Evolutionary conservation across 2,797 vertebrate species (phyloP).

Genomic region (Tenualosa ilisha): DNA sequence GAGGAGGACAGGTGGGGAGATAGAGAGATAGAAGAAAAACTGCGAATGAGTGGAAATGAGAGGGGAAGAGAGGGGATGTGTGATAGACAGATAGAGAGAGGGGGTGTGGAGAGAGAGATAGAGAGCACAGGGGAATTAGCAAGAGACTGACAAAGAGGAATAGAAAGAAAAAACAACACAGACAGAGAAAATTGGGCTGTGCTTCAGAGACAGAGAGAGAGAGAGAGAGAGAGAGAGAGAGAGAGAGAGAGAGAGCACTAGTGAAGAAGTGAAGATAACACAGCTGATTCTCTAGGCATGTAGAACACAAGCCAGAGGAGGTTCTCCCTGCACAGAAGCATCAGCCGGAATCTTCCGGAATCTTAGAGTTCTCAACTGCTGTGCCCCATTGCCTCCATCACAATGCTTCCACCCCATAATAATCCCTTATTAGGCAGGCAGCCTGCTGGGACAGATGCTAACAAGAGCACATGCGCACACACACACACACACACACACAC

Average conservation of each 20-base stretch:
- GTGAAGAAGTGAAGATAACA: neutral
- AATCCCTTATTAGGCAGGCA: neutral
- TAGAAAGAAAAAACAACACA: neutral
- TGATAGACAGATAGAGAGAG: neutral
- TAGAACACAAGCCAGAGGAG: neutral
- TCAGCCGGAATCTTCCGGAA: neutral
- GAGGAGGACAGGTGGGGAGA: neutral
- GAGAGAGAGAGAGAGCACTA: neutral
- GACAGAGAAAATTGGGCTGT: neutral
- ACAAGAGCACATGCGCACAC: neutral
- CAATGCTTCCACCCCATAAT: neutral
- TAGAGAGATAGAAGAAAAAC: neutral
- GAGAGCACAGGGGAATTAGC: neutral
- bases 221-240: neutral
- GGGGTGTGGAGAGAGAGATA: neutral
- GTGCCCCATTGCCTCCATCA: neutral
- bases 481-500: constrained; percentile 22
- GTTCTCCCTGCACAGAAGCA: neutral
- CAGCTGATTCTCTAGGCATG: neutral
- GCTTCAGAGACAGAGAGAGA: neutral
- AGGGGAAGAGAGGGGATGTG: neutral
- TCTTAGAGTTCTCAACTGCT: neutral
- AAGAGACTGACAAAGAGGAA: neutral
- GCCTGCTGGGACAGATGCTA: neutral
- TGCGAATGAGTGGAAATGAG: neutral